Base-by-base conservation (phyloP, 2,888 invertebrate species). In the Tachina lurida region DNA sequence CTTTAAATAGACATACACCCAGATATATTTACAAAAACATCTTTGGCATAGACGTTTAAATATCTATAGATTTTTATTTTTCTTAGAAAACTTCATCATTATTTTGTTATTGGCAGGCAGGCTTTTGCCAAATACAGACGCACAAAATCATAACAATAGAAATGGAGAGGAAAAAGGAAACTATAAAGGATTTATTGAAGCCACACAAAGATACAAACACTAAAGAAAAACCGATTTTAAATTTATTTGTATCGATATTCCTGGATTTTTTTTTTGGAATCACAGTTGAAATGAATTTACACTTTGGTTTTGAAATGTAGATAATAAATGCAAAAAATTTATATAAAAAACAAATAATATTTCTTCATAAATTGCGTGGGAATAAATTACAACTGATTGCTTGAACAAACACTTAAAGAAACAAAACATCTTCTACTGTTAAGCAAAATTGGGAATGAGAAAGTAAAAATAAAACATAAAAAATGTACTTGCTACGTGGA, bases 331-430 rank as follows among this genome's bases (percentile, higher is more conserved):
- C 19, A 13, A 39, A 39, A 56, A 68, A 19, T 10, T 15, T 3
- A 49, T n/a, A n/a, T n/a, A 47, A 15, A 63, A 19, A 63, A 43
- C n/a, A 65, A n/a, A 54, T 5, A 54, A 54, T 39, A 0, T 15
- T 47, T 47, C 13, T n/a, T 43, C 17, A n/a, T 31, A 76, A 75
- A 83, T 80, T 86, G 86, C 71, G 86, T 86, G 86, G 86, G 83
- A 86, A 86, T 86, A 86, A 86, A 76, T 83, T 86, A 83, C 79
- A 79, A 76, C 65, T 80, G 86, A 86, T 86, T 77, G 81, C 78
- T 86, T 86, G 56, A 80, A 73, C 49, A 79, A 60, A 49, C 71
- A 79, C 79, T 86, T 73, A 22, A 80, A 68, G 47, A 65, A 45
- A 67, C 54, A 74, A 86, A 68, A 54, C n/a, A 65, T 52, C 12